These are phyloP conservation scores for Amaurobius ferox DNA, from an alignment of 2,888 invertebrate species.

Conservation along the genomic window DNA sequence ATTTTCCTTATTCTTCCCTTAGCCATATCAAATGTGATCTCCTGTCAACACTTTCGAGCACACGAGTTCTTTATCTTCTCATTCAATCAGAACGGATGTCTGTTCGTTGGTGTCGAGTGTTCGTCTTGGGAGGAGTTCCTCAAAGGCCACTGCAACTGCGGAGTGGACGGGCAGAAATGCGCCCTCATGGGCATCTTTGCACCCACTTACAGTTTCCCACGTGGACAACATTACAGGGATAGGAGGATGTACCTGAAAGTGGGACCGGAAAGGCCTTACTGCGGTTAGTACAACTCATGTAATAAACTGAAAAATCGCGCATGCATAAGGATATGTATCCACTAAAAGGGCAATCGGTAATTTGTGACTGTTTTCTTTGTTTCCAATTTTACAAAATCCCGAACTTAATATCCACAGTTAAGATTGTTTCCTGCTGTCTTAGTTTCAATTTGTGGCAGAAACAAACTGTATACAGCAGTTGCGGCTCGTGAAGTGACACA, in stretches of 20 bases:
- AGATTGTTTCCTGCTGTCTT: no score
- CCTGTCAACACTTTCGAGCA: constrained; percentile 63
- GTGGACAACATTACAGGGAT: constrained; percentile 25
- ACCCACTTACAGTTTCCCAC: constrained; percentile 23
- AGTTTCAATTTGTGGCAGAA: no score
- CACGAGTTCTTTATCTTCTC: constrained; percentile 77
- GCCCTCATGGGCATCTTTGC: constrained; percentile 65
- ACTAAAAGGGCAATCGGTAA: no score
- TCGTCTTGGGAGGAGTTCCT: constrained; percentile 39
- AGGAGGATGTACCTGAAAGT: constrained; percentile 61
- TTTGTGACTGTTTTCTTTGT: no score
- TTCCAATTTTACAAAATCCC: no score
- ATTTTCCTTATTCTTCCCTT: not conserved
- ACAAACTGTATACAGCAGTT: no score
- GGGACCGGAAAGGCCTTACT: constrained; percentile 59
- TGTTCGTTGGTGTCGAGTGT: constrained; percentile 60
- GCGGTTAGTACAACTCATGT: constrained; percentile 58
- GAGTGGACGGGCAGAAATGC: constrained; percentile 48
- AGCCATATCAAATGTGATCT: constrained; percentile 47
- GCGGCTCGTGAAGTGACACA: no score
- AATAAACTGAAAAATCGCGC: no score
- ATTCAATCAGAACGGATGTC: constrained; percentile 55
- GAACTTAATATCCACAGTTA: no score
- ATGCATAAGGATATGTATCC: no score
- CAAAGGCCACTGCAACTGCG: constrained; percentile 57